Conservation (phyloP, 2,888 invertebrate genomes). For the Conus canariensis region DNA sequence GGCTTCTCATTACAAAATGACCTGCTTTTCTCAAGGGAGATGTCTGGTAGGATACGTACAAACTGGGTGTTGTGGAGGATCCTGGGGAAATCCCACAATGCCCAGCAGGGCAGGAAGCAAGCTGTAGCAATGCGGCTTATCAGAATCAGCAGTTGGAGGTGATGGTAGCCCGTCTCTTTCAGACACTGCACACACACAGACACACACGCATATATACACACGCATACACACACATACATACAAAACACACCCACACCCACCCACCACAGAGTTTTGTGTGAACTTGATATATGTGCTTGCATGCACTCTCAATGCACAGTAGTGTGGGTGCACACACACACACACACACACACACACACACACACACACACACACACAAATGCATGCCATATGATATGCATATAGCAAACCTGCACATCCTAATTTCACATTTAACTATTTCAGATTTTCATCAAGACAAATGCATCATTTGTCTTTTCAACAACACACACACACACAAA, state of each 20-base stretch:
- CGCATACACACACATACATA: background rate
- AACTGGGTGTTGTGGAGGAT: conserved; percentile 84
- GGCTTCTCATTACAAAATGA: too few relatives aligned
- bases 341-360: too few relatives aligned
- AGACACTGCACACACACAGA: conserved; percentile 82
- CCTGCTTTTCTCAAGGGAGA: too few relatives aligned
- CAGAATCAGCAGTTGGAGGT: conserved; percentile 89
- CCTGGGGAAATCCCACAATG: conserved; percentile 84
- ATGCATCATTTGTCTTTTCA: too few relatives aligned
- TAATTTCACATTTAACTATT: too few relatives aligned
- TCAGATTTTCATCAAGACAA: too few relatives aligned
- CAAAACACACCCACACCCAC: background rate
- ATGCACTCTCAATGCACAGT: too few relatives aligned
- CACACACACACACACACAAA: too few relatives aligned
- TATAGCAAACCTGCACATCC: too few relatives aligned
- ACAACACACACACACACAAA: background rate
- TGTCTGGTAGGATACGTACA: conserved; percentile 80
- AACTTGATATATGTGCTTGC: background rate
- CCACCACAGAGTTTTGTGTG: background rate
- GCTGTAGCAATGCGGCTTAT: conserved; percentile 89
- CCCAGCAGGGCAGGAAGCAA: conserved; percentile 92
- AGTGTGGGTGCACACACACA: too few relatives aligned
- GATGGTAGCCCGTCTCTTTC: conserved; percentile 93
- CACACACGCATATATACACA: background rate
- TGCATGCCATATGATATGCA: too few relatives aligned